A percentile compares a stretch with the other conserved stretches of the same genome.
These are phyloP conservation scores for Tolypeutes matacus DNA, from an alignment of 2,797 vertebrate genomes.

Conservation along the genomic window DNA sequence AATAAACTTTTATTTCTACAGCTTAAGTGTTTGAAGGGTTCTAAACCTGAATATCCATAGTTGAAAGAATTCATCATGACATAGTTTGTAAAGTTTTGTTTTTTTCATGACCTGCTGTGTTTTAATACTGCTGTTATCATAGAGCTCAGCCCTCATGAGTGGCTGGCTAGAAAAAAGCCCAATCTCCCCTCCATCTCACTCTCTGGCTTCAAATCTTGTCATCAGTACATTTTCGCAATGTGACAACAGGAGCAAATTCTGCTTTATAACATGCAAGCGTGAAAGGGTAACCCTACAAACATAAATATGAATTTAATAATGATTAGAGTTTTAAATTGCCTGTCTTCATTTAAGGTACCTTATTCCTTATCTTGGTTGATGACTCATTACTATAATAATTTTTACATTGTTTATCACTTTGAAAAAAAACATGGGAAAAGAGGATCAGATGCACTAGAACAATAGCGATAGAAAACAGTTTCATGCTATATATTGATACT, in stretches of 20 bases:
- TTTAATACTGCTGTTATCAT: accelerated
- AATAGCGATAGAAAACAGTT: background rate
- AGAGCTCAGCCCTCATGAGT: background rate
- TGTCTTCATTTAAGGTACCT: background rate
- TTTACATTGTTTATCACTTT: background rate
- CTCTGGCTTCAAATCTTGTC: background rate
- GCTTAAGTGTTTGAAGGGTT: background rate
- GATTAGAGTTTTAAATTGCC: background rate
- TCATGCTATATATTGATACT: too few species aligned
- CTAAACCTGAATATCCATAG: background rate
- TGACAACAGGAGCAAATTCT: background rate
- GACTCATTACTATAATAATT: background rate
- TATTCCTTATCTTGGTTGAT: background rate
- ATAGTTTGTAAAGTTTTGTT: background rate
- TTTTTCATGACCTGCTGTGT: background rate
- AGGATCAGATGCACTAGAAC: background rate
- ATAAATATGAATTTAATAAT: background rate
- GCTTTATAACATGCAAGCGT: accelerated
- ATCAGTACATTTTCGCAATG: background rate
- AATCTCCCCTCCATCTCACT: too few species aligned
- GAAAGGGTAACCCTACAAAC: background rate
- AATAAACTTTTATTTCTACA: background rate
- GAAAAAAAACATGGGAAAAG: background rate
- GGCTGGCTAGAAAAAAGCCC: background rate
- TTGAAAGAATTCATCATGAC: background rate